Percentiles rank a stretch among this genome's conserved stretches.
Conservation (phyloP, 2,888 invertebrate species). For the Tuta absoluta region DNA sequence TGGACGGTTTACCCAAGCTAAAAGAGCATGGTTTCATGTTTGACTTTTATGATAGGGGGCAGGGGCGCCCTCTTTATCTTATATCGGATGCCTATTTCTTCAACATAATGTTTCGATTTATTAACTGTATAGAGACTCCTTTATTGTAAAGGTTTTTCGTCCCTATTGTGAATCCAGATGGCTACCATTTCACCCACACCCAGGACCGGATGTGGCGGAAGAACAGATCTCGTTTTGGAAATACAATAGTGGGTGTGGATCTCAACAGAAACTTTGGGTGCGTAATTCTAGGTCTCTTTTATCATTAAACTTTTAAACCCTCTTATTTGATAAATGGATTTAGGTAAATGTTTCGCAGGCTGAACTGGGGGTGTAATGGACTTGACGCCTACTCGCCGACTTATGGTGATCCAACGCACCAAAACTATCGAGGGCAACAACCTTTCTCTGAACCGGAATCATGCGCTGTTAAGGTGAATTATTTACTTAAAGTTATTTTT, state of each 20-base stretch:
- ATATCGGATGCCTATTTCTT: too few species aligned
- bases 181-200: constrained; percentile 90
- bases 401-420: constrained; percentile 59
- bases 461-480: constrained; percentile 63
- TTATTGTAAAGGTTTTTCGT: constrained; percentile 81
- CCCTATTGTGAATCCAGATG: constrained; percentile 90
- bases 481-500: constrained; percentile 1
- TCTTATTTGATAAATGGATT: constrained; percentile 12
- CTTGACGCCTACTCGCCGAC: constrained; percentile 45
- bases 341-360: constrained; percentile 43
- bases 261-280: constrained; percentile 92
- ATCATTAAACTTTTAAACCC: background rate
- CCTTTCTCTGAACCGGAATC: constrained; percentile 74
- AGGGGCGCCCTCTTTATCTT: too few species aligned
- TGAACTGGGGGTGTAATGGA: constrained; percentile 67
- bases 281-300: background rate
- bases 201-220: constrained; percentile 92
- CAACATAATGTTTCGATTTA: background rate
- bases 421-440: constrained; percentile 62
- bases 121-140: background rate
- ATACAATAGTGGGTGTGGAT: constrained; percentile 85
- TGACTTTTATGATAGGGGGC: too few species aligned
- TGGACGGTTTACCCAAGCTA: too few species aligned
- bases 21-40: too few species aligned
- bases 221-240: constrained; percentile 81